Percentiles rank a stretch among this genome's conserved stretches.
These are phyloP conservation scores for Sander lucioperca DNA, from an alignment of 2,113 vertebrate species.

Conservation along the genomic window DNA sequence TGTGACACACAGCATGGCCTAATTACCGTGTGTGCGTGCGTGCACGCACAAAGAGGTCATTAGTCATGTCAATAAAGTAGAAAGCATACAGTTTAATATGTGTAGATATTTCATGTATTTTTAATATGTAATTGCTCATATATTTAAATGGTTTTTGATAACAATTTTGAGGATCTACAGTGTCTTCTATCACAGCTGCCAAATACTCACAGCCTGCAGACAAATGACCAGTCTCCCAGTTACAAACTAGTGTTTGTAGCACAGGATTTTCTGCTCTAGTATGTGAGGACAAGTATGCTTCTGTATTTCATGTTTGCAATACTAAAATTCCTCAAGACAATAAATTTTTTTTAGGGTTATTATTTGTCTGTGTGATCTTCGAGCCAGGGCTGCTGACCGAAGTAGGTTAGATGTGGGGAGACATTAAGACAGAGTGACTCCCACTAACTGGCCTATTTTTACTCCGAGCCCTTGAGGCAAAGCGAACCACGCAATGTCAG, in stretches of 20 bases:
- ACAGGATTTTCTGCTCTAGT: slow-evolving; percentile 13
- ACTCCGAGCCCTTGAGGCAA: slow-evolving; percentile 67
- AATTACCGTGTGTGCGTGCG: slow-evolving; percentile 32
- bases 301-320: not conserved
- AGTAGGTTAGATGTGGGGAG: slow-evolving; percentile 76
- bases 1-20: slow-evolving; percentile 41
- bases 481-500: slow-evolving; percentile 59
- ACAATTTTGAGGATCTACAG: not conserved
- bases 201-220: not conserved
- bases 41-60: slow-evolving; percentile 31
- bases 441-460: slow-evolving; percentile 77
- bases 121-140: not conserved
- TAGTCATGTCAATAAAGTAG: slow-evolving; percentile 6
- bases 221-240: not conserved
- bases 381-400: slow-evolving; percentile 39
- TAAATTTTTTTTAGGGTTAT: not conserved
- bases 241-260: not conserved
- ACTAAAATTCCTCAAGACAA: not conserved
- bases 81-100: not conserved
- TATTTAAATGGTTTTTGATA: not conserved
- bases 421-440: slow-evolving; percentile 61
- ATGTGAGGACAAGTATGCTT: not conserved
- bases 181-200: not conserved
- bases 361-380: not conserved
- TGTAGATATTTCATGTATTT: not conserved